Percentiles rank a stretch among this genome's conserved stretches.
These are phyloP conservation scores for Psilanteris sp. DNA, from an alignment of 1,140 invertebrate genomes.

Conservation along the genomic window DNA sequence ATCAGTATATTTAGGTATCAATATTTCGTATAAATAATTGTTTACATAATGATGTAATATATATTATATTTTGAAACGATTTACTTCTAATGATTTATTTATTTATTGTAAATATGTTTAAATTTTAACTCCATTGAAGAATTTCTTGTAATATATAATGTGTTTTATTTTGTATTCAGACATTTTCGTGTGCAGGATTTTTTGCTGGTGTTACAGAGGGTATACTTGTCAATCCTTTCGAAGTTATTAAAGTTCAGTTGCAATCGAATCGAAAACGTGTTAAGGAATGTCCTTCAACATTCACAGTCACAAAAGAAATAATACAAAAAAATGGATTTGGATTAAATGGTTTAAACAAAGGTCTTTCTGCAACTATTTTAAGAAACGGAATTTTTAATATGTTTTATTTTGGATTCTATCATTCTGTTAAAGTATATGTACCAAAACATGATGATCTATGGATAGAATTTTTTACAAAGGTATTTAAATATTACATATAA, in stretches of 20 bases:
- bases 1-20: too few relatives aligned
- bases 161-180: too few relatives aligned
- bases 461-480: slow-evolving; percentile 75
- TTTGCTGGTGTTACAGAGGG: slow-evolving; percentile 93
- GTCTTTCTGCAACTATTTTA: slow-evolving; percentile 91
- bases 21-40: too few relatives aligned
- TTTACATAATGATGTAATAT: too few relatives aligned
- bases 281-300: slow-evolving; percentile 86
- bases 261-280: slow-evolving; percentile 84
- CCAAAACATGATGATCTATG: slow-evolving; percentile 83
- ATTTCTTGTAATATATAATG: too few relatives aligned
- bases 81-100: too few relatives aligned
- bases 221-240: slow-evolving; percentile 95
- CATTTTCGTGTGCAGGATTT: slow-evolving; percentile 91
- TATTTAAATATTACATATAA: slow-evolving; percentile 21
- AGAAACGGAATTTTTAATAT: slow-evolving; percentile 95
- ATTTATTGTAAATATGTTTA: too few relatives aligned
- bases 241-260: slow-evolving; percentile 94
- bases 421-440: slow-evolving; percentile 90
- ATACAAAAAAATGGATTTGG: slow-evolving; percentile 87
- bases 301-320: slow-evolving; percentile 88
- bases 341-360: slow-evolving; percentile 89
- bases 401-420: slow-evolving; percentile 96
- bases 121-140: too few relatives aligned
- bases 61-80: too few relatives aligned